Percentiles rank a stretch among this genome's conserved stretches.
These are phyloP conservation scores for Tricholaema leucomelas DNA, from an alignment of 2,113 vertebrate genomes.

Conservation along the genomic window DNA sequence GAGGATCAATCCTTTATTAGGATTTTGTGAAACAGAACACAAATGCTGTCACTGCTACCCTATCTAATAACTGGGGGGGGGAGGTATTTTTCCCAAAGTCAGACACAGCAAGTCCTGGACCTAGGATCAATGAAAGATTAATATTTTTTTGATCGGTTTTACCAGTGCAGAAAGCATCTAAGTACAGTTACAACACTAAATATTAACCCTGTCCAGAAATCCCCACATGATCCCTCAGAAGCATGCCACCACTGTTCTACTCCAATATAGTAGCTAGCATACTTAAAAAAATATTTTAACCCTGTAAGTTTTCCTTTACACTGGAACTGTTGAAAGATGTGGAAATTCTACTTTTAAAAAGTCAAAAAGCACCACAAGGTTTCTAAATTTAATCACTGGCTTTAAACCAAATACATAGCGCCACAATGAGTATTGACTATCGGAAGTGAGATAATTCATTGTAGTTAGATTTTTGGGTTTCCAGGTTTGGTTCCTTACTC, in stretches of 20 bases:
- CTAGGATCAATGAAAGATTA: neutral
- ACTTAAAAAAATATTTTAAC: neutral
- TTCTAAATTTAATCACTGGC: neutral
- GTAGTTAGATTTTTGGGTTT: neutral
- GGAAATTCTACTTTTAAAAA: neutral
- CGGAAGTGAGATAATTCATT: neutral
- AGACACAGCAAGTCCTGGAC: neutral
- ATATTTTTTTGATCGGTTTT: neutral
- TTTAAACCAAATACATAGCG: neutral
- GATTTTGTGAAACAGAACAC: neutral
- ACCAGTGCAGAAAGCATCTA: neutral
- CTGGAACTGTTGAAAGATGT: neutral
- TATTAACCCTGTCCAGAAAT: neutral
- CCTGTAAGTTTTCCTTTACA: neutral
- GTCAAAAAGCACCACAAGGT: neutral
- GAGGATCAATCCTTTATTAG: neutral
- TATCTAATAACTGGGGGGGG: neutral
- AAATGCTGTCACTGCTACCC: neutral
- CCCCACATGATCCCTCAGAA: neutral
- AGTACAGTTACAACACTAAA: neutral
- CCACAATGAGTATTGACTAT: neutral
- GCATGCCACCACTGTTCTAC: neutral
- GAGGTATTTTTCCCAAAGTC: neutral
- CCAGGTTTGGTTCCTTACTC: neutral
- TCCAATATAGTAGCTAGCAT: neutral